phyloP scores from a whole-genome alignment of 2,888 invertebrate genomes.

The Acanthoscelides obtectus region DNA sequence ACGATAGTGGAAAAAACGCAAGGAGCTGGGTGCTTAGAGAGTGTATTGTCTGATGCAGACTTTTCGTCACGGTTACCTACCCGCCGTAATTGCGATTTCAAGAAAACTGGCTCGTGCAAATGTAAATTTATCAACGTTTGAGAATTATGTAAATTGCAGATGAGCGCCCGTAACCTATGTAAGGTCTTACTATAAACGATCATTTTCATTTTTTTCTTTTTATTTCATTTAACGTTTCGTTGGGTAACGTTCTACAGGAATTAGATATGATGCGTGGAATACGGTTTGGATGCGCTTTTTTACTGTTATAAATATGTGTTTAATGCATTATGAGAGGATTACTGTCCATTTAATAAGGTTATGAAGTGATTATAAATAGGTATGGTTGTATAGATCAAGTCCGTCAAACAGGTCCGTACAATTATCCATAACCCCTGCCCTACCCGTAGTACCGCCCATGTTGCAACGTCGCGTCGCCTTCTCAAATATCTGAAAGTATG shows the following conservation, averaged over 20 bases:
- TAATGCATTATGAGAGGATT: too few relatives aligned
- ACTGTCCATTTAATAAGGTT: too few relatives aligned
- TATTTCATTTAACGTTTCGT: neutral
- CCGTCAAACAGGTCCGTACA: too few relatives aligned
- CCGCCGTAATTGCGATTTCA: constrained; percentile 21
- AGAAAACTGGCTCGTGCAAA: constrained; percentile 23
- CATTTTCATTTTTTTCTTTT: neutral
- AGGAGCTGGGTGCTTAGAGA: neutral
- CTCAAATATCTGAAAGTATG: too few relatives aligned
- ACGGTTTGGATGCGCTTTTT: neutral
- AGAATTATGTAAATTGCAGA: neutral
- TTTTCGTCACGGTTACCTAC: constrained; percentile 19
- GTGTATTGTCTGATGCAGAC: neutral
- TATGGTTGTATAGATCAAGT: too few relatives aligned
- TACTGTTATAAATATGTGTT: neutral
- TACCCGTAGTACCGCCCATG: too few relatives aligned
- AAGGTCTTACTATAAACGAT: constrained; percentile 5
- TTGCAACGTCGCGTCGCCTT: too few relatives aligned
- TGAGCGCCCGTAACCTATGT: constrained; percentile 14
- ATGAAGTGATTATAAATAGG: too few relatives aligned
- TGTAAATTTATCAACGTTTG: constrained; percentile 14
- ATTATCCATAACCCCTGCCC: too few relatives aligned
- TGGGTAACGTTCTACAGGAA: neutral
- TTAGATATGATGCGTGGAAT: neutral
- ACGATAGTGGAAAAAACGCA: neutral